Base-by-base conservation (phyloP, 2,888 invertebrate genomes). In the Alloplasta piceator region DNA sequence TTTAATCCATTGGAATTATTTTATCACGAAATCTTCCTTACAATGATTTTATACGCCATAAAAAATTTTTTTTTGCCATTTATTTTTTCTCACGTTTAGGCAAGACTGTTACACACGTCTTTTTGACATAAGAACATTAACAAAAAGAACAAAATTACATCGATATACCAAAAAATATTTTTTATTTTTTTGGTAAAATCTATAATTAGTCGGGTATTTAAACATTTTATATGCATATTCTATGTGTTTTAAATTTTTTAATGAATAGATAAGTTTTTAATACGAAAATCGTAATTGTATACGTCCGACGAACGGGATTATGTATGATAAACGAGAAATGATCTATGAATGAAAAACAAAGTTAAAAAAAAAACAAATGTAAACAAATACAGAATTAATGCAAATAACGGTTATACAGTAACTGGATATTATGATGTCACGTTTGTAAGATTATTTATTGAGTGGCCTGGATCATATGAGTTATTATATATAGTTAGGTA, bases 211-310 rank as follows among this genome's bases (percentile, higher is more conserved):
- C 80, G 43, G 64, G 72, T 78, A 76, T 78, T 77, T 58, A 43
- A 70, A 67, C 73, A 66, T 84, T 84, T 84, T 82, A 82, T 84
- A 84, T 78, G 63, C 70, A 84, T 78, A 83, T 71, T 84, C 81
- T 77, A 84, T 72, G 80, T 81, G 83, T 83, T 83, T 83, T 68
- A 80, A 70, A 83, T 83, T 80, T 78, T 78, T 66, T 78, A 78
- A 72, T 70, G 72, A 75, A 55, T 83, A 83, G 80, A 83, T 76
- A 64, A 83, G 82, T 83, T 83, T 83, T 80, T 80, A 78, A 80
- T 75, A 82, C 75, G 55, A 73, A 75, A 73, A 77, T 78, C 70
- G 80, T 80, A 76, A 83, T 80, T 74, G 78, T 78, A 72, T 67
- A 71, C 74, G 70, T 81, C 76, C 50, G 73, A 82, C 73, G 26